Percentiles rank a stretch among this genome's conserved stretches.
Evolutionary conservation across 2,888 invertebrate genomes (phyloP).

Genomic region (Digitonthophagus gazella): DNA sequence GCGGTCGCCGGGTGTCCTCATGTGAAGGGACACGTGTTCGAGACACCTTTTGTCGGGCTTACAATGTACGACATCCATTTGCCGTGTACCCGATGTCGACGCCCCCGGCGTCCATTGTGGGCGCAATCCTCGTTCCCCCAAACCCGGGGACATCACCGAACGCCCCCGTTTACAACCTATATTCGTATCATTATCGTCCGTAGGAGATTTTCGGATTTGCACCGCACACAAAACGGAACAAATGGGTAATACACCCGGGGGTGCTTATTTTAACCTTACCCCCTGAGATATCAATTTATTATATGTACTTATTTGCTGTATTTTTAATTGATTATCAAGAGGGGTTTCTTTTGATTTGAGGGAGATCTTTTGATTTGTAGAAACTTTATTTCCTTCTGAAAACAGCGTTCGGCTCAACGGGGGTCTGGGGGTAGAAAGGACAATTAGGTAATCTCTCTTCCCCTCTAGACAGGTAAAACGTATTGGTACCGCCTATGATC

Average conservation of each 20-base stretch:
- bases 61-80: conserved; percentile 34
- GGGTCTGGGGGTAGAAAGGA: not conserved
- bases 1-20: conserved; percentile 26
- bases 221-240: not conserved
- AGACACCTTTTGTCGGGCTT: conserved; percentile 33
- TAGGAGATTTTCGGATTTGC: conserved; percentile 25
- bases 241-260: not conserved
- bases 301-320: not conserved
- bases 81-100: conserved; percentile 26
- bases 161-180: conserved; percentile 2
- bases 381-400: too few species aligned
- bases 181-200: conserved; percentile 3
- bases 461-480: conserved; percentile 32
- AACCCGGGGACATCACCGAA: not conserved
- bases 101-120: conserved; percentile 18
- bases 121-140: not conserved
- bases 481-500: conserved; percentile 47
- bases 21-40: conserved; percentile 34
- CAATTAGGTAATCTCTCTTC: not conserved
- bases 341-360: too few species aligned
- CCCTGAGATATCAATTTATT: too few species aligned
- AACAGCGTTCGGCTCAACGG: not conserved
- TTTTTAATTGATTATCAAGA: too few species aligned
- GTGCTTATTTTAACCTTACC: too few species aligned
- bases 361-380: too few species aligned